phyloP scores from a whole-genome alignment of 2,797 vertebrate species.

The Galaxias olidus region DNA sequence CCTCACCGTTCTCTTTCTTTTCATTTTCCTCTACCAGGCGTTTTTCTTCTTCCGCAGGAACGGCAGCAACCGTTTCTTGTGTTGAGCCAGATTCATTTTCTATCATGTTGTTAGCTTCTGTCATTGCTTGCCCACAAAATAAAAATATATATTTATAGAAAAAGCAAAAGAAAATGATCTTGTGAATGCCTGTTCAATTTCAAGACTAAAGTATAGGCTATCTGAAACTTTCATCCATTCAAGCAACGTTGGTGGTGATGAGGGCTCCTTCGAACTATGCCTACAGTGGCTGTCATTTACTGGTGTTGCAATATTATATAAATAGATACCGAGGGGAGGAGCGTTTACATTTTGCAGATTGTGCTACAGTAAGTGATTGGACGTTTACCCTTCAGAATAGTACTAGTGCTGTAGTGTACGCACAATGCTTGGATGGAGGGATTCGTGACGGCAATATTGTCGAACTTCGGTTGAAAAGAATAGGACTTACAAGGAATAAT shows the following conservation, averaged over 20 bases:
- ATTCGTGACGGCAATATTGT: too few relatives aligned
- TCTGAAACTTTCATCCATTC: constrained; percentile 7
- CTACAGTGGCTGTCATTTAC: constrained; percentile 40
- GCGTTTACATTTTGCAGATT: background rate
- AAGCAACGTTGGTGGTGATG: background rate
- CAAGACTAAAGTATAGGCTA: background rate
- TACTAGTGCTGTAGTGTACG: too few relatives aligned
- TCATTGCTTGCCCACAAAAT: constrained; percentile 47
- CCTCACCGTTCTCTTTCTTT: constrained; percentile 46
- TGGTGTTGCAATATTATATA: constrained; percentile 47
- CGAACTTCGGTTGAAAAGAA: too few relatives aligned
- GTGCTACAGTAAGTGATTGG: constrained; percentile 25
- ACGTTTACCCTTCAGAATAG: too few relatives aligned
- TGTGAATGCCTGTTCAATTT: too few relatives aligned
- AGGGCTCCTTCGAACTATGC: constrained; percentile 3
- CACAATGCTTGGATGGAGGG: too few relatives aligned
- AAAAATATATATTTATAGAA: too few relatives aligned
- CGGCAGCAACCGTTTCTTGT: constrained; percentile 5
- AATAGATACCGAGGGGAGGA: constrained; percentile 47
- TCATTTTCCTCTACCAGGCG: constrained; percentile 40
- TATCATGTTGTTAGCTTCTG: constrained; percentile 40
- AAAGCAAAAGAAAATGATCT: too few relatives aligned
- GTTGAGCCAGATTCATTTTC: constrained; percentile 27
- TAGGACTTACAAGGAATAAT: too few relatives aligned
- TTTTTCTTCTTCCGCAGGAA: constrained; percentile 26